Evolutionary conservation across 2,797 vertebrate genomes (phyloP).

Genomic region (Dryobates pubescens): DNA sequence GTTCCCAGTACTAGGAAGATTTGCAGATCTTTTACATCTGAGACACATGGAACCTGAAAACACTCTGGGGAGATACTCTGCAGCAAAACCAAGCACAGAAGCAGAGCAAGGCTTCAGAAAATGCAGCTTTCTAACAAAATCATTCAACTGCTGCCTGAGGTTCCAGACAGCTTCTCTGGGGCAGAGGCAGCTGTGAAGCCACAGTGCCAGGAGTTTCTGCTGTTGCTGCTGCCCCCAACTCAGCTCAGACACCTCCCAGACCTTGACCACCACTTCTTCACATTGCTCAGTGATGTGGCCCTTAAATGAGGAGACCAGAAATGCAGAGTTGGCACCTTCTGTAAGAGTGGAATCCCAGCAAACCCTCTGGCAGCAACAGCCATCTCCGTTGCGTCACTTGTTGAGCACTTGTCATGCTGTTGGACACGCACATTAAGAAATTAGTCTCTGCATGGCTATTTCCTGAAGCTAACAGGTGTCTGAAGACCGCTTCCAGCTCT

Average conservation of each 20-base stretch:
- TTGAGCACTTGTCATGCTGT: not conserved
- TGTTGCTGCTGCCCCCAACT: not conserved
- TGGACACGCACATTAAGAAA: not conserved
- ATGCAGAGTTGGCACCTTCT: not conserved
- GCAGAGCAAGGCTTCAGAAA: not conserved
- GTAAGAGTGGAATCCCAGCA: not conserved
- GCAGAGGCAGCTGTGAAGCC: not conserved
- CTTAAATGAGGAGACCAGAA: not conserved
- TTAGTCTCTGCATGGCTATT: constrained; percentile 1
- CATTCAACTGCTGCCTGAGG: not conserved
- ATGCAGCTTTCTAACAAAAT: not conserved
- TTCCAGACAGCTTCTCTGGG: not conserved
- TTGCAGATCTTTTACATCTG: not conserved
- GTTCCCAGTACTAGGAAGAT: not conserved
- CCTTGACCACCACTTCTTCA: not conserved
- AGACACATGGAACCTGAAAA: not conserved
- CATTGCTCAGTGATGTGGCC: rapidly evolving
- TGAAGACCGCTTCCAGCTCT: constrained; percentile 9
- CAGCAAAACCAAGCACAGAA: not conserved
- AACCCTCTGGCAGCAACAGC: not conserved
- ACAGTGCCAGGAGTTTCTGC: not conserved
- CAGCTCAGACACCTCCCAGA: not conserved
- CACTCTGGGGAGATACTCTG: not conserved
- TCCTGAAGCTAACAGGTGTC: constrained; percentile 41
- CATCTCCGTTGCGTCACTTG: not conserved